A percentile compares a stretch with the other conserved stretches of the same genome.
These are phyloP conservation scores for Epinephelus moara DNA, from an alignment of 2,113 vertebrate genomes.

Conservation along the genomic window DNA sequence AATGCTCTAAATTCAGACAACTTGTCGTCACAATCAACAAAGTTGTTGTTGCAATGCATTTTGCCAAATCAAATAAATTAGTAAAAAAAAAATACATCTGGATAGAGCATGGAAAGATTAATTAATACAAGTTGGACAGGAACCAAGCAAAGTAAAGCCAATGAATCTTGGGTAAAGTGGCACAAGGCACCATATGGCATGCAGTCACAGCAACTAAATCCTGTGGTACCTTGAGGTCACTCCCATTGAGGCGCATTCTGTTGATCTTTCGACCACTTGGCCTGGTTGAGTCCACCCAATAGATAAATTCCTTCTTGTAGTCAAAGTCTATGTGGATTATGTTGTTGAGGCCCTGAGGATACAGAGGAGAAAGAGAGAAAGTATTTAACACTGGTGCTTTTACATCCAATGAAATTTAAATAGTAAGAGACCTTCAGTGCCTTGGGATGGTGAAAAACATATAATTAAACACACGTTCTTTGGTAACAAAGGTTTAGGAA, in stretches of 20 bases:
- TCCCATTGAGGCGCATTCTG: conserved; percentile 96
- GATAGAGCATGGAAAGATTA: not conserved
- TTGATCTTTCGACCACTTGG: conserved; percentile 97
- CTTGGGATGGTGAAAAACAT: not conserved
- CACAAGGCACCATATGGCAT: conserved; percentile 4
- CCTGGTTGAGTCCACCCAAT: conserved; percentile 98
- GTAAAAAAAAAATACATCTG: not conserved
- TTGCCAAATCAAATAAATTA: conserved; percentile 1
- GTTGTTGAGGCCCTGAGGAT: conserved; percentile 94
- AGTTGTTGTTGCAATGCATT: not conserved
- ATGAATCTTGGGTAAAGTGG: conserved; percentile 4
- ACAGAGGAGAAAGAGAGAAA: conserved; percentile 27
- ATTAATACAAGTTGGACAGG: not conserved
- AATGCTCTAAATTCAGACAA: not conserved
- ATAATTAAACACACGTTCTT: not conserved
- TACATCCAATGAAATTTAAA: not conserved
- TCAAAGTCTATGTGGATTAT: conserved; percentile 98
- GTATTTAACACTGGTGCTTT: not conserved
- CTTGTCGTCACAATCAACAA: not conserved
- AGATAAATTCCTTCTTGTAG: conserved; percentile 97
- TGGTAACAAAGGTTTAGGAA: not conserved
- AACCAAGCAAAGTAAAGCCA: not conserved
- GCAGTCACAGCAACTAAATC: not conserved
- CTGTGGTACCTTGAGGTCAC: conserved; percentile 91
- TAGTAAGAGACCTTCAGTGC: not conserved